Base-by-base conservation (phyloP, 2,797 vertebrate genomes). In the Sylvilagus floridanus region DNA sequence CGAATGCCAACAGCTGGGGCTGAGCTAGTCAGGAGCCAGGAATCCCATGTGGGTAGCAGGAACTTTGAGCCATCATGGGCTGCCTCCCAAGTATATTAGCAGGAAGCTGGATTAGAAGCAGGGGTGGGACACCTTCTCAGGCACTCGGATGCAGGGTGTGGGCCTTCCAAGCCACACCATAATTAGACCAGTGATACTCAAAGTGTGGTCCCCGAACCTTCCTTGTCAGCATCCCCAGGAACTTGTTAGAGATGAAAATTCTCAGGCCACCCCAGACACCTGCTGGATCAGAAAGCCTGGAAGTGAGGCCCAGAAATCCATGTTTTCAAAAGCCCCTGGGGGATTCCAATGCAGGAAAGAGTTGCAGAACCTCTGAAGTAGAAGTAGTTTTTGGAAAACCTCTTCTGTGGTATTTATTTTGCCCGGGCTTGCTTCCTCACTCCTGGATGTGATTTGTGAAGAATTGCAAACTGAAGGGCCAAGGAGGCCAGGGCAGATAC, bases 241-340 rank as follows among this genome's bases (percentile, higher is more conserved):
- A 57, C 19, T 22, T 28, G 22, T n/a, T n/a, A 17, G 69, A 28
- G 12, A 13, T 2, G 10, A 35, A 62, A 28, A 21, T 60, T 54
- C 72, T 73, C 14, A 9, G 26, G 26, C n/a, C 35, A 14, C 16
- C 26, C 19, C n/a, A 26, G 1, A 0, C 3, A 57, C 14, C 35
- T 62, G 12, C 57, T 26, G 71, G 14, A 37, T 54, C 16, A 8
- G 76, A 71, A 62, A 14, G 30, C 6, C 26, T 22, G 42, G 57
- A 68, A 28, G 0, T 26, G n/a, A 1, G 68, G 22, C 5, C 52
- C 26, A 0, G 14, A 13, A 14, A 1, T 10, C n/a, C 66, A 5
- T 13, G 7, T 65, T 24, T 50, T 76, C 52, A 28, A 26, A 8
- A 16, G 26, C 21, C n/a, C 32, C n/a, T 9, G 3, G 22, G n/a